These are phyloP conservation scores for Scaptomyza polygonia DNA, from an alignment of 2,888 invertebrate genomes.

Conservation along the genomic window DNA sequence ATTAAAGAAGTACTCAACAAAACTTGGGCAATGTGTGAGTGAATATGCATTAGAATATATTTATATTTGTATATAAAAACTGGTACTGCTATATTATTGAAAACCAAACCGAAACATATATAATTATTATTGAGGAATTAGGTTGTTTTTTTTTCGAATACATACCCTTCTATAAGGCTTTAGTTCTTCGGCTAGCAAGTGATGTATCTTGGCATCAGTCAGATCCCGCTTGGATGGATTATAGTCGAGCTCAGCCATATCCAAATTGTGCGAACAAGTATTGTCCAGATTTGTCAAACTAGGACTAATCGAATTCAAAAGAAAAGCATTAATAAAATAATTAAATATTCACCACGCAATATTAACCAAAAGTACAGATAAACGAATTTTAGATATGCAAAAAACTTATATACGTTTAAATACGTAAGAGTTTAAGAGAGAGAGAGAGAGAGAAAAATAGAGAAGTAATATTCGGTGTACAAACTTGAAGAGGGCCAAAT, in stretches of 20 bases:
- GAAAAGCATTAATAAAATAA: conserved; percentile 4
- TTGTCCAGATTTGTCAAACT: conserved; percentile 93
- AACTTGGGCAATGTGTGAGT: conserved; percentile 59
- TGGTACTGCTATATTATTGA: conserved; percentile 53
- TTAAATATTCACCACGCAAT: conserved; percentile 14
- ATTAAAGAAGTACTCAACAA: conserved; percentile 37
- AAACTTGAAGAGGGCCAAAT: conserved; percentile 29
- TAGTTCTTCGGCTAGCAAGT: conserved; percentile 94
- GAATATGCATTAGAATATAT: conserved; percentile 39
- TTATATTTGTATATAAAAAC: conserved; percentile 23
- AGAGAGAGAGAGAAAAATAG: conserved; percentile 19
- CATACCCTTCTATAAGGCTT: conserved; percentile 94
- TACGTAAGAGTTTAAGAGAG: too few species aligned
- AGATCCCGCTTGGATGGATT: conserved; percentile 96
- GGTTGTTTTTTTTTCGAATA: conserved; percentile 30
- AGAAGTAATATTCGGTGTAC: conserved; percentile 34
- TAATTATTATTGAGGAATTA: conserved; percentile 35
- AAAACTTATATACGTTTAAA: conserved; percentile 13
- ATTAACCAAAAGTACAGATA: conserved; percentile 62
- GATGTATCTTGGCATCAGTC: conserved; percentile 97
- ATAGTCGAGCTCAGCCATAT: conserved; percentile 96
- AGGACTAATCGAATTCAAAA: conserved; percentile 85
- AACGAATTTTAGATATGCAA: conserved; percentile 83
- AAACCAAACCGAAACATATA: conserved; percentile 56
- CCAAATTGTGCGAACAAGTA: conserved; percentile 94